phyloP scores from a whole-genome alignment of 2,888 invertebrate species.

The Drosophila pseudotakahashii region DNA sequence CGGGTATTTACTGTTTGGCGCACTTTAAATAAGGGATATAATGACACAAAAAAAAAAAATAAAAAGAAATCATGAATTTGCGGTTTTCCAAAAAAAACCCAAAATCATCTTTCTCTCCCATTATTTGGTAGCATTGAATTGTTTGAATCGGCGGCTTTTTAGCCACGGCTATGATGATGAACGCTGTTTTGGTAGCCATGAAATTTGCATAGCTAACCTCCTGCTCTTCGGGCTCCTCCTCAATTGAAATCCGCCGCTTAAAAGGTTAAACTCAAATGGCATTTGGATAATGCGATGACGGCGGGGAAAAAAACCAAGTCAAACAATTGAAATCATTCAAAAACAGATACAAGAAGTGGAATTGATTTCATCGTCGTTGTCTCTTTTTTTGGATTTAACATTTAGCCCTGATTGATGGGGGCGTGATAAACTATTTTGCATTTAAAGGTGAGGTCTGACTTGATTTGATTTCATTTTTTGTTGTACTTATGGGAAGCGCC shows the following conservation, averaged over 20 bases:
- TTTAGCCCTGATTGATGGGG: slow-evolving; percentile 53
- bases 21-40: slow-evolving; percentile 62
- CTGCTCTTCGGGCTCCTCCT: slow-evolving; percentile 23
- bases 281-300: slow-evolving; percentile 74
- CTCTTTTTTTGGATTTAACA: slow-evolving; percentile 34
- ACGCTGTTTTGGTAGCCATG: slow-evolving; percentile 65
- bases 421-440: slow-evolving; percentile 50
- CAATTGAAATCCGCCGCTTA: slow-evolving; percentile 51
- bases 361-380: slow-evolving; percentile 44
- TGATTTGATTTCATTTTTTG: slow-evolving; percentile 1
- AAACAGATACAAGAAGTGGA: slow-evolving; percentile 33
- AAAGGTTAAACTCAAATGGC: slow-evolving; percentile 77
- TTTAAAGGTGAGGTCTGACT: slow-evolving; percentile 48
- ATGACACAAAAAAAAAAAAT: slow-evolving; percentile 52
- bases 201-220: slow-evolving; percentile 68
- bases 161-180: slow-evolving; percentile 47
- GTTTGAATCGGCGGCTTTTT: slow-evolving; percentile 61
- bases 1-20: slow-evolving; percentile 56
- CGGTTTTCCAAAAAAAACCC: slow-evolving; percentile 51
- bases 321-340: slow-evolving; percentile 65
- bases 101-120: slow-evolving; percentile 43
- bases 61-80: slow-evolving; percentile 61
- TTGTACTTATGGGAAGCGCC: slow-evolving; percentile 24
- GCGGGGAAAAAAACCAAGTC: slow-evolving; percentile 56
- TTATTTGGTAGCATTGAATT: slow-evolving; percentile 72